A percentile compares a stretch with the other conserved stretches of the same genome.
Conservation (phyloP, 2,113 vertebrate genomes). For the Rhipidura dahli region DNA sequence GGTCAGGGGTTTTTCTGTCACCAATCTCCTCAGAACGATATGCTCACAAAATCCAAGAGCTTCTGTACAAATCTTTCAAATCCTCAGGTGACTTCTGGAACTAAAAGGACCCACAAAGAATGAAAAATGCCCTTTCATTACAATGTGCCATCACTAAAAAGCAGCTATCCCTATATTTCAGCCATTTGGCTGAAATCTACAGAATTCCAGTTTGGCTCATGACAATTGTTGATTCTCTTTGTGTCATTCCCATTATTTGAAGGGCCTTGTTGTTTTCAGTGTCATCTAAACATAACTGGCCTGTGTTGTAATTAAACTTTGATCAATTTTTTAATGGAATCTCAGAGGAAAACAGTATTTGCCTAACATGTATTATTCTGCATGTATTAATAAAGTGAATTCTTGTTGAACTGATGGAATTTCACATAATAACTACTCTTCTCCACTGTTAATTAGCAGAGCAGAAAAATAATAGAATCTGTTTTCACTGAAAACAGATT, state of each 20-base stretch:
- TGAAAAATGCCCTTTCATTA: background rate
- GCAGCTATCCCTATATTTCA: background rate
- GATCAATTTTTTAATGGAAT: slow-evolving; percentile 50
- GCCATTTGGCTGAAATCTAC: background rate
- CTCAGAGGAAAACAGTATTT: slow-evolving; percentile 54
- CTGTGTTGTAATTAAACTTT: slow-evolving; percentile 43
- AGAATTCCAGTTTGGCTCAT: background rate
- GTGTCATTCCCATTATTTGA: background rate
- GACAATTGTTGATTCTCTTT: background rate
- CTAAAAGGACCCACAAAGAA: background rate
- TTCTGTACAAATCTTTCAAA: background rate
- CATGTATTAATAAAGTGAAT: slow-evolving; percentile 44
- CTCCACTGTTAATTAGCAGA: slow-evolving; percentile 7
- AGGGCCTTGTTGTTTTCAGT: slow-evolving; percentile 7
- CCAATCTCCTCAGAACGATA: accelerated
- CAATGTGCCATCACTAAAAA: background rate
- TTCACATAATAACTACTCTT: slow-evolving; percentile 13
- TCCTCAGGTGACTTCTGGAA: background rate
- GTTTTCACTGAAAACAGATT: background rate
- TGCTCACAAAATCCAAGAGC: background rate
- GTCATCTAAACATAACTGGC: background rate
- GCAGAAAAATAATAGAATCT: background rate
- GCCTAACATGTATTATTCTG: slow-evolving; percentile 38
- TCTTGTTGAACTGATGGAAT: slow-evolving; percentile 15
- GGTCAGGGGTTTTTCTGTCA: background rate